Percentiles rank a stretch among this genome's conserved stretches.
These are phyloP conservation scores for Xiphydria camelus DNA, from an alignment of 2,888 invertebrate species.

Conservation along the genomic window DNA sequence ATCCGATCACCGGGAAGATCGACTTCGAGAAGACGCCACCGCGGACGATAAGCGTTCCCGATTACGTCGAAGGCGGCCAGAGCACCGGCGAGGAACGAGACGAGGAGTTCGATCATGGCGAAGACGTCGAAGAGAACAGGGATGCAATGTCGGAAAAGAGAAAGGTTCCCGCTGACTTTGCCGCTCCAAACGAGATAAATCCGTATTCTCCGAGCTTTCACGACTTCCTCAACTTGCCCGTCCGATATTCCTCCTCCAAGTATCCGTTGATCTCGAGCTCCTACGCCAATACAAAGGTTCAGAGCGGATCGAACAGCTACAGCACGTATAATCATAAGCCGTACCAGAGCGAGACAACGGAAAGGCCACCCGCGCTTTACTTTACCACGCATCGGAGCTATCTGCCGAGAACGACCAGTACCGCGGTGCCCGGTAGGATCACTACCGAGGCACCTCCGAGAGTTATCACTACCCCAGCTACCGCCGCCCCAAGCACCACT, in stretches of 20 bases:
- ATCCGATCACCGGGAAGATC: conserved; percentile 68
- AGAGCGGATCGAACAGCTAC: conserved; percentile 60
- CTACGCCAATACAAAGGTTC: conserved; percentile 73
- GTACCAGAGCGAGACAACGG: conserved; percentile 30
- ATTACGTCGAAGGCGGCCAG: conserved; percentile 39
- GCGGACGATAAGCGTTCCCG: conserved; percentile 44
- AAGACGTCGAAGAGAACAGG: conserved; percentile 21
- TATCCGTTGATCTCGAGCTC: conserved; percentile 73
- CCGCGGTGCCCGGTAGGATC: conserved; percentile 14
- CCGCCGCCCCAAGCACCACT: conserved; percentile 22
- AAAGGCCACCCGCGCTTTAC: conserved; percentile 27
- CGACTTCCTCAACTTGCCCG: conserved; percentile 70
- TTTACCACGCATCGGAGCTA: conserved; percentile 25
- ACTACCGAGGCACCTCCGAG: conserved; percentile 16
- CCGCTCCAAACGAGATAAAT: conserved; percentile 66
- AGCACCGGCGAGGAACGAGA: conserved; percentile 25
- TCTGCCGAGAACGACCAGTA: conserved; percentile 20
- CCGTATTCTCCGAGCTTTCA: conserved; percentile 68
- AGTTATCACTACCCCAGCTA: conserved; percentile 21
- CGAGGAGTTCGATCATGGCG: neutral
- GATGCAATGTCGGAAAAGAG: conserved; percentile 41
- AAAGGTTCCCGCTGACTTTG: neutral
- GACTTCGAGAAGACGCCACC: conserved; percentile 62
- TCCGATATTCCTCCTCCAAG: conserved; percentile 70
- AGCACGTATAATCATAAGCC: conserved; percentile 52